A percentile compares a stretch with the other conserved stretches of the same genome.
phyloP scores from a whole-genome alignment of 2,113 vertebrate species.

The Perca schrenkii region DNA sequence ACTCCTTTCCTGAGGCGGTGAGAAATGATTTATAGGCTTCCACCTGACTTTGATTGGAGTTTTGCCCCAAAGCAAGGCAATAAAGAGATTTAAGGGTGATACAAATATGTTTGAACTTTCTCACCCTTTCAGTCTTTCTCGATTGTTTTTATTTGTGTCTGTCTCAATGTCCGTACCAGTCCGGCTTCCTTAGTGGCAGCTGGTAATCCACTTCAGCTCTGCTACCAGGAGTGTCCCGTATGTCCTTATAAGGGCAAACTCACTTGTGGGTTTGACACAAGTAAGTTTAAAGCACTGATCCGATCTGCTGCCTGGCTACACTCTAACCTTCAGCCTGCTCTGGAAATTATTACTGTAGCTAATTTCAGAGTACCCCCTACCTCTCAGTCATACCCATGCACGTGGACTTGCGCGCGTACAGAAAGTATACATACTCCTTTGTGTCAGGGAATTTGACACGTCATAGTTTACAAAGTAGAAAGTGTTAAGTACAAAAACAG shows the following conservation, averaged over 20 bases:
- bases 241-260: slow-evolving; percentile 80
- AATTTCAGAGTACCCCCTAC: slow-evolving; percentile 7
- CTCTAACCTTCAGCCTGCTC: slow-evolving; percentile 60
- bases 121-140: background rate
- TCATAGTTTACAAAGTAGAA: slow-evolving; percentile 19
- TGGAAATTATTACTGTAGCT: slow-evolving; percentile 72
- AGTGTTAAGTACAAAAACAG: slow-evolving; percentile 13
- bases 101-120: slow-evolving; percentile 26
- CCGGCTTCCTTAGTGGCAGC: slow-evolving; percentile 52
- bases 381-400: slow-evolving; percentile 15
- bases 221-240: slow-evolving; percentile 47
- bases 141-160: slow-evolving; percentile 50
- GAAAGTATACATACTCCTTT: slow-evolving; percentile 21
- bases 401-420: slow-evolving; percentile 1
- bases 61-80: slow-evolving; percentile 9
- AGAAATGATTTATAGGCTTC: slow-evolving; percentile 43
- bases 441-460: background rate
- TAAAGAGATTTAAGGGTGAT: slow-evolving; percentile 6
- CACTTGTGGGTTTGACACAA: slow-evolving; percentile 58
- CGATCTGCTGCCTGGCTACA: slow-evolving; percentile 67
- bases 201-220: slow-evolving; percentile 54
- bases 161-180: slow-evolving; percentile 25
- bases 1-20: slow-evolving; percentile 19
- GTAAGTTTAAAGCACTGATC: slow-evolving; percentile 68
- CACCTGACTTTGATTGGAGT: slow-evolving; percentile 31